phyloP scores from a whole-genome alignment of 2,113 vertebrate genomes.

The Bagarius yarrelli region DNA sequence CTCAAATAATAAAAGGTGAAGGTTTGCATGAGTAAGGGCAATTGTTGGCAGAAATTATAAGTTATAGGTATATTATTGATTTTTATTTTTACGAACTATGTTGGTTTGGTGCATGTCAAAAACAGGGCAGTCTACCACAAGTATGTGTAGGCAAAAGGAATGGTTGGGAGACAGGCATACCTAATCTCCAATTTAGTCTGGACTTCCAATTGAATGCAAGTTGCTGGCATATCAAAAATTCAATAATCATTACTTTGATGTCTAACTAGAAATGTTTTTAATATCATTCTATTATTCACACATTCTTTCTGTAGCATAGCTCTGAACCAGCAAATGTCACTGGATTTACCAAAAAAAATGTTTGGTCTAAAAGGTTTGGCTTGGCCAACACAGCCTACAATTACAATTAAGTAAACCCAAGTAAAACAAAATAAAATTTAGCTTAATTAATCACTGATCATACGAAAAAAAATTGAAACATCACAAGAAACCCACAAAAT shows the following conservation, averaged over 20 bases:
- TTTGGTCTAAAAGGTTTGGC: not conserved
- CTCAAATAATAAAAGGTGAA: not conserved
- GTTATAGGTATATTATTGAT: not conserved
- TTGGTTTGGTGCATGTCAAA: not conserved
- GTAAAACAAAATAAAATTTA: not conserved
- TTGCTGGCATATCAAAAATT: constrained; percentile 50
- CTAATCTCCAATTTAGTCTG: constrained; percentile 2
- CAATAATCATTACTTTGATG: not conserved
- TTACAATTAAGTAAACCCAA: not conserved
- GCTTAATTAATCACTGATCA: constrained; percentile 29
- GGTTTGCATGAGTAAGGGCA: not conserved
- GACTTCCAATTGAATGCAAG: constrained; percentile 30
- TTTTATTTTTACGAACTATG: not conserved
- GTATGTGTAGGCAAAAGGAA: constrained; percentile 28
- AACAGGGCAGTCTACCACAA: constrained; percentile 3
- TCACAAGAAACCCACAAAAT: constrained; percentile 52
- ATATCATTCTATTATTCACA: not conserved
- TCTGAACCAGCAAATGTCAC: not conserved
- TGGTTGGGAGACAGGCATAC: constrained; percentile 14
- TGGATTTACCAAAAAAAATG: not conserved
- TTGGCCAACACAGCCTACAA: not conserved
- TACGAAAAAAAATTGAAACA: constrained; percentile 48
- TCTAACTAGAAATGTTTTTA: constrained; percentile 13
- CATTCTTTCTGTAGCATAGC: constrained; percentile 15
- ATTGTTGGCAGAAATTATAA: not conserved